Evolutionary conservation across 2,888 invertebrate genomes (phyloP), one percentile per base, ranked within the genome.

Genomic region (Hartigia nigra): DNA sequence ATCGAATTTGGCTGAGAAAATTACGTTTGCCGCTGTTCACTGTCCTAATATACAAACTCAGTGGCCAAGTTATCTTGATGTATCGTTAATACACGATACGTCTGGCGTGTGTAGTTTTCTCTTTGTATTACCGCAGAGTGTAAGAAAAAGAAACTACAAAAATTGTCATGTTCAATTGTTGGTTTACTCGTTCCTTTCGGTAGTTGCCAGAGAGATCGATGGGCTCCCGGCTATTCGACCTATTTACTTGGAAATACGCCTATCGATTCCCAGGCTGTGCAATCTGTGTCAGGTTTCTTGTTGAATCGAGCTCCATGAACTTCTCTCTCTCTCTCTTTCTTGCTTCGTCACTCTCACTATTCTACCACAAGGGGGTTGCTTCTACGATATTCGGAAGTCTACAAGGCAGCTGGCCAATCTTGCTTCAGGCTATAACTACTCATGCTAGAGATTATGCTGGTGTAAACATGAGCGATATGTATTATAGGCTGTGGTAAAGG

Each of bases 1-100:
- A 78, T 78, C 78, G 78, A 78, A 78, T 78, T 70, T 75, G 34
- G 75, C 72, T 32, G 70, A 72, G 70, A 78, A 76, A 78, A 78
- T 78, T 55, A 78, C 78, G 72, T 72, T 72, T 72, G 34, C 34
- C 3, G 12, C 55, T 55, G 55, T 55, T 55, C 55, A 55, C 55
- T 23, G 23, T 55, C 55, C 23, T 23, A 9, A 55, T 23, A 23
- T 23, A 23, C 9, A 23, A 23, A 23, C 55, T 55, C 23, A 23
- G 2, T 55, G 55, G 55, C 9, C 55, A 35, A 35, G 35, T 35
- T 23, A 55, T 14, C 23, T 55, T 55, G 55, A 9, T 55, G 23
- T 23, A 9, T 55, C 55, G 55, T 23, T 23, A 23, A 9, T 23
- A 55, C 23, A n/a, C n/a, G n/a, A n/a, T n/a, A n/a, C n/a, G n/a